Conservation (phyloP, 2,113 vertebrate species). For the Cygnus atratus region DNA sequence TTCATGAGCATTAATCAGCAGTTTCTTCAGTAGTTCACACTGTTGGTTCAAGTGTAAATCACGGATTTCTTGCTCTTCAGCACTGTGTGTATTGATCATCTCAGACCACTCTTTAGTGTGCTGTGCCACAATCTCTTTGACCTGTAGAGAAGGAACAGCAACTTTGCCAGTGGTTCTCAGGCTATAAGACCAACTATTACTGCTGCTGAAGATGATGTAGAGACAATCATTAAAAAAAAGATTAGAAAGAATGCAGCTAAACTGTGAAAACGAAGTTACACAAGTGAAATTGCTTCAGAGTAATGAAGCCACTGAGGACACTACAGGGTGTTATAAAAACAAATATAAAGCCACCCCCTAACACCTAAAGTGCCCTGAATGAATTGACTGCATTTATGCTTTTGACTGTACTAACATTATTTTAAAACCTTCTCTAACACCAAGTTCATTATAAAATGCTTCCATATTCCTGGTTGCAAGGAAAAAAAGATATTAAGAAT, state of each 20-base stretch:
- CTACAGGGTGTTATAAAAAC: neutral
- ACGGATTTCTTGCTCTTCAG: conserved; percentile 90
- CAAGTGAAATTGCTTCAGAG: neutral
- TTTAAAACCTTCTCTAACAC: neutral
- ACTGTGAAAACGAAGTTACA: neutral
- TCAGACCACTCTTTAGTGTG: conserved; percentile 99
- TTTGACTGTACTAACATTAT: neutral
- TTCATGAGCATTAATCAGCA: conserved; percentile 87
- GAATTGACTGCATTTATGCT: neutral
- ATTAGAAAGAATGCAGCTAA: neutral
- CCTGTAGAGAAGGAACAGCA: conserved; percentile 68
- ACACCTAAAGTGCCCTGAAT: neutral
- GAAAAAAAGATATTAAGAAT: neutral
- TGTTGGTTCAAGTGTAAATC: conserved; percentile 92
- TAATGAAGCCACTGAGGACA: neutral
- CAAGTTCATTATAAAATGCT: neutral
- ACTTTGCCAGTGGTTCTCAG: neutral
- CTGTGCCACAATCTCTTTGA: conserved; percentile 94
- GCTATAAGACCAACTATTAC: neutral
- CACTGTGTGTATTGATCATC: conserved; percentile 90
- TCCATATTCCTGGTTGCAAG: neutral
- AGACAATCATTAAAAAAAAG: neutral
- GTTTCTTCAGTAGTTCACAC: conserved; percentile 91
- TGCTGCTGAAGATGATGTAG: neutral
- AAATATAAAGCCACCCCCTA: neutral